Percentiles rank a stretch among this genome's conserved stretches.
Conservation (phyloP, 2,113 vertebrate species). For the Vireo altiloquus region DNA sequence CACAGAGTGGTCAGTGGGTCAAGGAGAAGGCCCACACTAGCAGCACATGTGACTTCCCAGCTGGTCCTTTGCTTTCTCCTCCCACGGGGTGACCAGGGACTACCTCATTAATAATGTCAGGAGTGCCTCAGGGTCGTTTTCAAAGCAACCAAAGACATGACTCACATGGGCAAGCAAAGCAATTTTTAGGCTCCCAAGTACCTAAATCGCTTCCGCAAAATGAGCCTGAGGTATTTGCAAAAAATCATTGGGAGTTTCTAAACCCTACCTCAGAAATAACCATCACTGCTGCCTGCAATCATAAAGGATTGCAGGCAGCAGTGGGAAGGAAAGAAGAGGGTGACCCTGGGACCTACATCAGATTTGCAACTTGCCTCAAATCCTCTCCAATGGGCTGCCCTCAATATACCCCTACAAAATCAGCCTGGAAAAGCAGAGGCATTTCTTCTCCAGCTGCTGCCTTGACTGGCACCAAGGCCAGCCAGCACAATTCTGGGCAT, state of each 20-base stretch:
- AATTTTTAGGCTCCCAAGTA: background rate
- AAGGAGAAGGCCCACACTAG: background rate
- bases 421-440: background rate
- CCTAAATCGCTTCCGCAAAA: background rate
- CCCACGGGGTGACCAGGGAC: background rate
- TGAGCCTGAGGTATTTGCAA: background rate
- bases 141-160: background rate
- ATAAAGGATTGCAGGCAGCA: background rate
- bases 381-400: background rate
- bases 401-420: background rate
- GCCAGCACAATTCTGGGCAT: accelerated
- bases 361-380: background rate
- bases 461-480: background rate
- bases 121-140: background rate
- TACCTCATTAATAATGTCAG: background rate
- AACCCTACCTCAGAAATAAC: background rate
- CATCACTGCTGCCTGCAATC: too few relatives aligned
- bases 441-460: background rate
- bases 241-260: background rate
- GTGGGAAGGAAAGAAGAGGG: background rate
- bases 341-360: background rate
- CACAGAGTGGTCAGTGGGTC: background rate
- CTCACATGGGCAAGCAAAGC: background rate
- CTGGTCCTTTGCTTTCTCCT: background rate
- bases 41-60: background rate